Conservation (phyloP, 1,140 invertebrate species). For the Tetraneura akinire region DNA sequence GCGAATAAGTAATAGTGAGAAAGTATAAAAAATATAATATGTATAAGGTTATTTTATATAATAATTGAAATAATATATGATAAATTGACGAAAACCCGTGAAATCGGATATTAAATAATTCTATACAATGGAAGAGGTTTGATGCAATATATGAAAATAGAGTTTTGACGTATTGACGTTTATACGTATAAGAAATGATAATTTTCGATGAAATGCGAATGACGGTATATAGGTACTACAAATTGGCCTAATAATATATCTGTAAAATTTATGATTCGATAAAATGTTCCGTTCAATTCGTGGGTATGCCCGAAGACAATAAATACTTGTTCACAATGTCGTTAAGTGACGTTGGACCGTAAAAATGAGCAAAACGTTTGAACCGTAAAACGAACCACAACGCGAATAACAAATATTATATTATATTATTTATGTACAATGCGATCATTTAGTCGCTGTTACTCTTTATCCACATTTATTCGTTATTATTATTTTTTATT, state of each 20-base stretch:
- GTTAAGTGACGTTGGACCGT: slow-evolving; percentile 18
- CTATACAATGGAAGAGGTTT: no score
- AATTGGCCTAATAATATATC: not conserved
- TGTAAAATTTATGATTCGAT: slow-evolving; percentile 16
- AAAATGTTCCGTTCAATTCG: slow-evolving; percentile 19
- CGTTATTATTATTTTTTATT: not conserved
- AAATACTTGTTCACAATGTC: slow-evolving; percentile 23
- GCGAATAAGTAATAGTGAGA: no score
- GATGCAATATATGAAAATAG: no score
- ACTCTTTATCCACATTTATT: not conserved
- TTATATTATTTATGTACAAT: not conserved
- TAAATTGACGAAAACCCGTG: no score
- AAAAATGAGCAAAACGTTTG: slow-evolving; percentile 27
- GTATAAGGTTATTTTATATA: no score
- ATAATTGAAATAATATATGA: no score
- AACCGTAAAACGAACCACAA: not conserved
- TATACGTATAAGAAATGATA: no score
- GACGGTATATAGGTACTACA: no score
- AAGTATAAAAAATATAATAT: no score
- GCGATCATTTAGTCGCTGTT: not conserved
- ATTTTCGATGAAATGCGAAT: not conserved
- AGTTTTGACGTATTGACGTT: no score
- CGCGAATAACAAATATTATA: not conserved
- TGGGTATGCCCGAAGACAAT: not conserved
- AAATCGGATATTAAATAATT: no score